phyloP scores from a whole-genome alignment of 2,797 vertebrate genomes.

The Anguilla marmorata region DNA sequence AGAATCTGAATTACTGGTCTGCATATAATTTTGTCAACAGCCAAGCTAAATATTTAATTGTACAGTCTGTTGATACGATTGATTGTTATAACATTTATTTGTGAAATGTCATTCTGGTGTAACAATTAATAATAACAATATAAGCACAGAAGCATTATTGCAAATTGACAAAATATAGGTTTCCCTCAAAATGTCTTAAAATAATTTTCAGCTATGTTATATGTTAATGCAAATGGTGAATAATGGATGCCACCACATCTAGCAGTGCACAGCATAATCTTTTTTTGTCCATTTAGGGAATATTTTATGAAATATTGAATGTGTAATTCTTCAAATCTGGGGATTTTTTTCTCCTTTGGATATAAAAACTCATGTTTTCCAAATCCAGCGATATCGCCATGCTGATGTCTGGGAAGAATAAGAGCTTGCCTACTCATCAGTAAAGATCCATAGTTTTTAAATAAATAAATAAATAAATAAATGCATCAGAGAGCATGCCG shows the following conservation, averaged over 20 bases:
- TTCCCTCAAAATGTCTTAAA: background rate
- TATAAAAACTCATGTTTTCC: background rate
- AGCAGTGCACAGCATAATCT: background rate
- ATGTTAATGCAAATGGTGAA: background rate
- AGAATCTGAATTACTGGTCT: slow-evolving; percentile 18
- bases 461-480: background rate
- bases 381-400: background rate
- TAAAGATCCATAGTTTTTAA: background rate
- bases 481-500: background rate
- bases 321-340: background rate
- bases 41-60: slow-evolving; percentile 47
- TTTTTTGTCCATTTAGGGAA: background rate
- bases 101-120: background rate
- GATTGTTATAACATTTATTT: slow-evolving; percentile 38
- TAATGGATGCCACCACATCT: background rate
- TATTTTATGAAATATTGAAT: background rate
- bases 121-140: background rate
- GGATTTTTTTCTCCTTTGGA: background rate
- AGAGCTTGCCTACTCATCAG: background rate
- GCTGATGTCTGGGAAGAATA: background rate
- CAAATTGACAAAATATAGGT: background rate
- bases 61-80: slow-evolving; percentile 40
- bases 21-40: slow-evolving; percentile 37
- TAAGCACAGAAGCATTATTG: background rate
- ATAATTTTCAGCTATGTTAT: background rate